A percentile compares a stretch with the other conserved stretches of the same genome.
Conservation (phyloP, 2,113 vertebrate species). For the Campylorhamphus procurvoides region DNA sequence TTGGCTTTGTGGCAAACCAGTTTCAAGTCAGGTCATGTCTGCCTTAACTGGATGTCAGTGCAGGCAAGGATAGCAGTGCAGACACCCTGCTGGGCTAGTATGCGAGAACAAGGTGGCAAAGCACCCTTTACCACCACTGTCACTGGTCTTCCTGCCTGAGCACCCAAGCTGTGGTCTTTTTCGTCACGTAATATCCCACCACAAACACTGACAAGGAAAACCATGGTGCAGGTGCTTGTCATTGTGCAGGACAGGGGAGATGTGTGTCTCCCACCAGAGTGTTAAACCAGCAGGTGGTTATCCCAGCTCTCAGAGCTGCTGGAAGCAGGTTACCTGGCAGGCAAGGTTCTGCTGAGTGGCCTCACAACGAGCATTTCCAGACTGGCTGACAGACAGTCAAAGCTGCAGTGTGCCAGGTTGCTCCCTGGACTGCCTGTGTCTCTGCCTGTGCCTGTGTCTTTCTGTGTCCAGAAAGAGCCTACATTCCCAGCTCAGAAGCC, state of each 20-base stretch:
- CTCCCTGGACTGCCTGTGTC: background rate
- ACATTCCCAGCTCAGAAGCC: fast-evolving
- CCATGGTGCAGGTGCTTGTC: background rate
- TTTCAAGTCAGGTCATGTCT: background rate
- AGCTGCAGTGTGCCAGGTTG: fast-evolving
- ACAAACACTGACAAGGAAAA: background rate
- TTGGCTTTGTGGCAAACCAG: background rate
- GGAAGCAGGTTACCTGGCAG: background rate
- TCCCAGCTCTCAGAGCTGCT: background rate
- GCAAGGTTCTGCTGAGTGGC: background rate
- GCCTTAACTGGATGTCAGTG: background rate
- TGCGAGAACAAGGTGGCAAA: background rate
- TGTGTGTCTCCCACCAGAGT: background rate
- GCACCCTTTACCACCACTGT: fast-evolving
- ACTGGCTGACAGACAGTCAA: background rate
- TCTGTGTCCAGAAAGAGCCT: background rate
- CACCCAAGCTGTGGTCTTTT: background rate
- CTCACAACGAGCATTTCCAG: fast-evolving
- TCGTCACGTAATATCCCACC: fast-evolving
- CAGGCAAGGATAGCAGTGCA: background rate
- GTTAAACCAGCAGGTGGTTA: background rate
- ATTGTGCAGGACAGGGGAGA: background rate
- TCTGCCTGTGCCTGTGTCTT: no score
- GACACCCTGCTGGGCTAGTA: background rate
- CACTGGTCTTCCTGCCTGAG: background rate